Conservation (phyloP, 2,888 invertebrate species). For the Diplazon laetatorius region DNA sequence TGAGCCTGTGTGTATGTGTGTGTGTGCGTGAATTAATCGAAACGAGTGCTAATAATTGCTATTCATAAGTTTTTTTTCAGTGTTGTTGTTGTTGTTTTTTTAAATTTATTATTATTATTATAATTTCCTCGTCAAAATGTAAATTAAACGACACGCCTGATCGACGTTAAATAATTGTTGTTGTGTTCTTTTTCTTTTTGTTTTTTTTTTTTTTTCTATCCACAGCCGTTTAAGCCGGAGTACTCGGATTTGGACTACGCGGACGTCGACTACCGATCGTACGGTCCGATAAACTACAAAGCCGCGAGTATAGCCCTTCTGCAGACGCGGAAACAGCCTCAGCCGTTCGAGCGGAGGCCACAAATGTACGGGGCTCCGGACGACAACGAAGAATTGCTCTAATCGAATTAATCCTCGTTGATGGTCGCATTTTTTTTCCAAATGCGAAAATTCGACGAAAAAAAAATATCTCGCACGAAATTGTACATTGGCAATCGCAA, state of each 20-base stretch:
- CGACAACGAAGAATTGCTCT: conserved; percentile 81
- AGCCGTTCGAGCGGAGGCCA: conserved; percentile 75
- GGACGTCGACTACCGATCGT: conserved; percentile 94
- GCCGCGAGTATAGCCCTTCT: conserved; percentile 88
- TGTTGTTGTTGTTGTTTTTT: not conserved
- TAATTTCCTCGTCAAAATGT: not conserved
- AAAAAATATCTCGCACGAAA: no score
- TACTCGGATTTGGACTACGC: conserved; percentile 93
- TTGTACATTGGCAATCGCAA: no score
- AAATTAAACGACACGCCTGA: not conserved
- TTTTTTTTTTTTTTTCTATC: no score
- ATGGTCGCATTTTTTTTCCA: no score
- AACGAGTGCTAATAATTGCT: no score
- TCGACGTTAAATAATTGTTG: conserved; percentile 29
- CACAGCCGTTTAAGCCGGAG: conserved; percentile 91
- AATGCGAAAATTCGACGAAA: no score
- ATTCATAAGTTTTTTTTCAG: not conserved
- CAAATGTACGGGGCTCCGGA: conserved; percentile 81
- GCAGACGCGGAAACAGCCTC: conserved; percentile 74
- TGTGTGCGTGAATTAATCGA: not conserved
- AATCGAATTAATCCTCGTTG: conserved; percentile 49
- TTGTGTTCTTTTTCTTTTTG: no score
- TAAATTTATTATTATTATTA: not conserved
- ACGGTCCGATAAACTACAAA: conserved; percentile 96
- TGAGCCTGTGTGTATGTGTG: not conserved